phyloP scores from a whole-genome alignment of 2,113 vertebrate species.

The Aix galericulata region DNA sequence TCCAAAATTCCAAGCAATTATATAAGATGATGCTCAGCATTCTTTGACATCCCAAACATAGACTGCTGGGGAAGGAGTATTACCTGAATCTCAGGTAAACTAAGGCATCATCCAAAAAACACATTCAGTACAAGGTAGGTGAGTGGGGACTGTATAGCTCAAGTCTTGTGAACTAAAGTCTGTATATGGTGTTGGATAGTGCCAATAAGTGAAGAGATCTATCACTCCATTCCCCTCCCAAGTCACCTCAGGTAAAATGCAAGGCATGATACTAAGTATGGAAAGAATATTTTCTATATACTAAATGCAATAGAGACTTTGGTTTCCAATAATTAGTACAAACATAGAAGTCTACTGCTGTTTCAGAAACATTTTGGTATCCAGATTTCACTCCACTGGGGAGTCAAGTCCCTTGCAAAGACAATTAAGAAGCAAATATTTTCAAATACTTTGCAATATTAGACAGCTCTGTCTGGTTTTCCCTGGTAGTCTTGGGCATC shows the following conservation, averaged over 20 bases:
- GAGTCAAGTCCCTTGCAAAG: neutral
- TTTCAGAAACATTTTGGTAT: neutral
- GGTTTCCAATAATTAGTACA: neutral
- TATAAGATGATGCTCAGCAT: neutral
- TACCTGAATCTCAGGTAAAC: neutral
- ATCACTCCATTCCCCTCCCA: rapidly evolving
- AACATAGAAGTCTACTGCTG: rapidly evolving
- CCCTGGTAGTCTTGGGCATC: neutral
- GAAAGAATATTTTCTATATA: neutral
- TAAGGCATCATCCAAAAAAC: neutral
- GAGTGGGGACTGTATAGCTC: neutral
- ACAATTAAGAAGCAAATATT: neutral
- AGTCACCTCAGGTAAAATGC: neutral
- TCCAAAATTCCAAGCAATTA: neutral
- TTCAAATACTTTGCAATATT: neutral
- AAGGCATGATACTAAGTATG: neutral
- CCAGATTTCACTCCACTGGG: neutral
- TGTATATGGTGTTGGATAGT: rapidly evolving
- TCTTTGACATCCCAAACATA: neutral
- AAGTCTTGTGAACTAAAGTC: neutral
- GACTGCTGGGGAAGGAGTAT: neutral
- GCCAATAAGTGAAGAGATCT: neutral
- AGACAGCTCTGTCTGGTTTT: neutral
- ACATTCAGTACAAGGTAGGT: neutral
- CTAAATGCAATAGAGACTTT: neutral